Percentiles rank a stretch among this genome's conserved stretches.
Conservation (phyloP, 2,797 vertebrate species). For the Esox masquinongy region DNA sequence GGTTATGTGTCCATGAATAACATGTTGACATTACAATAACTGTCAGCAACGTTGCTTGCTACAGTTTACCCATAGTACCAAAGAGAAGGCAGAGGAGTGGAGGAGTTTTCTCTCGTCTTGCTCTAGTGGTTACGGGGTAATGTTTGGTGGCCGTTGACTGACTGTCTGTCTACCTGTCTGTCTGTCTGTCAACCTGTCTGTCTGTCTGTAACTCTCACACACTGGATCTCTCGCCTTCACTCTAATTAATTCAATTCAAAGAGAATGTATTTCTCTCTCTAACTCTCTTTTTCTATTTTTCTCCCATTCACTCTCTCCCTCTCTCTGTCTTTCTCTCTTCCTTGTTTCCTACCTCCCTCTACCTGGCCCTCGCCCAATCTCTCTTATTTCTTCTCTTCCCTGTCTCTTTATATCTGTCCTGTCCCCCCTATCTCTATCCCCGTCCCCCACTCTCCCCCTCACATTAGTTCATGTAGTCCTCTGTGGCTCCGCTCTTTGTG, state of each 20-base stretch:
- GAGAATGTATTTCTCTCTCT: no score
- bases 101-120: neutral
- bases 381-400: neutral
- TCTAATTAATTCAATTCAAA: no score
- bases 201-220: no score
- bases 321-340: no score
- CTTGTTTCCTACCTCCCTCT: no score
- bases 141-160: neutral
- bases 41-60: conserved; percentile 55
- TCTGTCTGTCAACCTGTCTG: neutral
- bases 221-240: no score
- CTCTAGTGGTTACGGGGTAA: no score
- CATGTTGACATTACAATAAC: conserved; percentile 50
- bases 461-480: conserved; percentile 3
- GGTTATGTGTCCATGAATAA: conserved; percentile 51
- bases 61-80: conserved; percentile 64
- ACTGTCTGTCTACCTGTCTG: neutral
- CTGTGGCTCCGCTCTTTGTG: conserved; percentile 45
- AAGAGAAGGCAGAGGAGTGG: conserved; percentile 14
- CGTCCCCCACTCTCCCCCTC: neutral
- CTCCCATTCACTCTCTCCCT: no score
- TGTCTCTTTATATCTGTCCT: neutral
- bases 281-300: no score
- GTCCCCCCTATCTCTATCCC: conserved; percentile 8
- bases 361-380: neutral